phyloP scores from a whole-genome alignment of 2,113 vertebrate genomes.

The Dipodomys ordii region DNA sequence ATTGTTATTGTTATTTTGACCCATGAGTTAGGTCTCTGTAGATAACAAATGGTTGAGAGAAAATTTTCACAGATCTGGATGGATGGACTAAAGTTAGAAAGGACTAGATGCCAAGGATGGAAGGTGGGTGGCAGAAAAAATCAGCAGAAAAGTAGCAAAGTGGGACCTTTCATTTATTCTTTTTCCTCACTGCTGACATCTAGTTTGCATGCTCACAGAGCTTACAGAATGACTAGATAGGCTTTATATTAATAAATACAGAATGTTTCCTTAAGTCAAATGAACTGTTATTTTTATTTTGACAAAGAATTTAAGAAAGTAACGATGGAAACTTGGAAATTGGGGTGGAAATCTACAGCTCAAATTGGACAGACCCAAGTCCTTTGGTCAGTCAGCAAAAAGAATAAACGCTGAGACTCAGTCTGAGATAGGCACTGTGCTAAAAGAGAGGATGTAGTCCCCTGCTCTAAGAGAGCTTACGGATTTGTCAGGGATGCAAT shows the following conservation, averaged over 20 bases:
- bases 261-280: background rate
- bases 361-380: background rate
- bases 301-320: slow-evolving; percentile 54
- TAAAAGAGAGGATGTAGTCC: background rate
- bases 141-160: background rate
- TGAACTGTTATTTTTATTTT: background rate
- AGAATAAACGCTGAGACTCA: background rate
- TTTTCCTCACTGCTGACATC: background rate
- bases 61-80: slow-evolving; percentile 49
- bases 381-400: background rate
- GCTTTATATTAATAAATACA: slow-evolving; percentile 16
- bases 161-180: slow-evolving; percentile 19
- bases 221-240: background rate
- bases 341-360: too few species aligned
- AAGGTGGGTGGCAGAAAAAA: slow-evolving; percentile 34
- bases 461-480: background rate
- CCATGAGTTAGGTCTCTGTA: slow-evolving; percentile 53
- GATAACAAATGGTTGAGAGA: slow-evolving; percentile 52
- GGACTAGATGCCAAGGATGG: background rate
- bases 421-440: background rate
- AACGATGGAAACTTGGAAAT: slow-evolving; percentile 7
- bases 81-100: slow-evolving; percentile 56
- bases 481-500: background rate
- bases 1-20: slow-evolving; percentile 74
- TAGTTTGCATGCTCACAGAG: background rate